These are phyloP conservation scores for Bradypodion ventrale DNA, from an alignment of 2,797 vertebrate genomes.

Conservation along the genomic window DNA sequence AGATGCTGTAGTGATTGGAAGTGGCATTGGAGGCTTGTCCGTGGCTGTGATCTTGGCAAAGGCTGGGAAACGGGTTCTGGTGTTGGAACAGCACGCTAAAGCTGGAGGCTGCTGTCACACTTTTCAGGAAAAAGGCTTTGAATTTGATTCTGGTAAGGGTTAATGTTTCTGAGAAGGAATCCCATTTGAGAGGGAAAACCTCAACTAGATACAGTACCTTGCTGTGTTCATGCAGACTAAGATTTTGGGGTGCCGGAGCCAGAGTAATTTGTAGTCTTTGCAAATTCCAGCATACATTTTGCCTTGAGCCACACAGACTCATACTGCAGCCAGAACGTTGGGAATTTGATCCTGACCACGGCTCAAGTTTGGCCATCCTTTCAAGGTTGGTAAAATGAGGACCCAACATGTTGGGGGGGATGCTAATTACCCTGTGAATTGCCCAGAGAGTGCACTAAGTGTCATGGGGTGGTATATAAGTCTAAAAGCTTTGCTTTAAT, in stretches of 20 bases:
- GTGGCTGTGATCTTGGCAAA: slow-evolving; percentile 80
- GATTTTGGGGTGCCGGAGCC: neutral
- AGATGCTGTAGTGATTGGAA: slow-evolving; percentile 84
- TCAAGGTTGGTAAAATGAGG: no score
- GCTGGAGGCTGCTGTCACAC: slow-evolving; percentile 86
- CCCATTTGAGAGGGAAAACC: neutral
- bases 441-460: neutral
- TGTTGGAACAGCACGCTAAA: slow-evolving; percentile 85
- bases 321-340: no score
- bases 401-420: no score
- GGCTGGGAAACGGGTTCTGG: slow-evolving; percentile 80
- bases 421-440: no score
- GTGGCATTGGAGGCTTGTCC: slow-evolving; percentile 82
- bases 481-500: no score
- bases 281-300: neutral
- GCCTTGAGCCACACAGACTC: neutral
- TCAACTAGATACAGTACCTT: neutral
- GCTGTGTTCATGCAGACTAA: neutral
- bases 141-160: slow-evolving; percentile 86
- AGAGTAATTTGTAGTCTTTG: neutral
- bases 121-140: slow-evolving; percentile 82
- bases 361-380: no score
- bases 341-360: no score
- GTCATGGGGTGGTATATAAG: neutral
- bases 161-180: accelerated